A percentile compares a stretch with the other conserved stretches of the same genome.
Evolutionary conservation across 2,888 invertebrate genomes (phyloP).

Genomic region (Molorchus minor): DNA sequence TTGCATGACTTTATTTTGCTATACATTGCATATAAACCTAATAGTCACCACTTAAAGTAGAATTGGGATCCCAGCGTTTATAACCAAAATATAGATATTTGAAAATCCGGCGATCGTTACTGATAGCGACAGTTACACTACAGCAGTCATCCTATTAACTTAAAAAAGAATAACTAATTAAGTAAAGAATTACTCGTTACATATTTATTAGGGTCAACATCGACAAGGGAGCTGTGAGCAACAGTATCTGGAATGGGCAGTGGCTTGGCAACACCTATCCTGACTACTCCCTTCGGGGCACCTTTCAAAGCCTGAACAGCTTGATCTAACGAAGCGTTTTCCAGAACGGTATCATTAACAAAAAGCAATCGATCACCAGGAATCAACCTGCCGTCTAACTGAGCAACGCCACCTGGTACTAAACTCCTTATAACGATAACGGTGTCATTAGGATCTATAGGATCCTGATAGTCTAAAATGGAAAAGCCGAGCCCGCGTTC

Average conservation of each 20-base stretch:
- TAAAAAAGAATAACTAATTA: conserved; percentile 28
- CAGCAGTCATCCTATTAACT: not conserved
- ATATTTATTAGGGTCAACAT: conserved; percentile 55
- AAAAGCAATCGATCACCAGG: conserved; percentile 95
- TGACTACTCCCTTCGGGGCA: conserved; percentile 92
- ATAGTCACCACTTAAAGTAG: too few species aligned
- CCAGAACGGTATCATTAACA: conserved; percentile 93
- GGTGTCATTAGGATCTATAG: conserved; percentile 94
- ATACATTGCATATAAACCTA: too few species aligned
- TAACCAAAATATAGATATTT: too few species aligned
- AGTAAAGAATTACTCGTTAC: conserved; percentile 46
- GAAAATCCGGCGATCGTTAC: too few species aligned
- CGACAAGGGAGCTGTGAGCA: conserved; percentile 60
- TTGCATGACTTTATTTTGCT: too few species aligned
- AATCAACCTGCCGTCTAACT: conserved; percentile 95
- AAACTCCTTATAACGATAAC: conserved; percentile 97
- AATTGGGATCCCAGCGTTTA: too few species aligned
- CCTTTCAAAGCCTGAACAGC: conserved; percentile 98
- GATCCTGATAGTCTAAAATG: conserved; percentile 95
- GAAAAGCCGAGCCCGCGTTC: conserved; percentile 98
- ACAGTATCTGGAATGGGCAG: conserved; percentile 81
- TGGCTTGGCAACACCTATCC: conserved; percentile 95
- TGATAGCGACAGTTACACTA: too few species aligned
- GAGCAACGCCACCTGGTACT: conserved; percentile 98
- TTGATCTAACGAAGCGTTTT: conserved; percentile 95